These are phyloP conservation scores for Diploptera punctata DNA, from an alignment of 2,888 invertebrate genomes.

Conservation along the genomic window DNA sequence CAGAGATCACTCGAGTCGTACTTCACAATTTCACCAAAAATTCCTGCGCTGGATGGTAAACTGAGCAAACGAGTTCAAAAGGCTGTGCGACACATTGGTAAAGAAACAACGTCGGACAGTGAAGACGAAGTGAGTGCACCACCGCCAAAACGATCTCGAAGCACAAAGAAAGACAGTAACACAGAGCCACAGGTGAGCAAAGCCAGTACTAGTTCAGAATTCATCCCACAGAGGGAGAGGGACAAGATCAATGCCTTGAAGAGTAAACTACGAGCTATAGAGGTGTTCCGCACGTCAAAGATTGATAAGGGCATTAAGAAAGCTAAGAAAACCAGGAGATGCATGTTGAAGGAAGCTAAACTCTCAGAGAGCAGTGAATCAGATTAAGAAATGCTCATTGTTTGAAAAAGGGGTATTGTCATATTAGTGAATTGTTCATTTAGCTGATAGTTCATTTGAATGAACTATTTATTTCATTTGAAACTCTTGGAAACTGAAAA, in stretches of 20 bases:
- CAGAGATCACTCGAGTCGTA: constrained; percentile 77
- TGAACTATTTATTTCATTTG: too few relatives aligned
- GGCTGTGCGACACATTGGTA: constrained; percentile 73
- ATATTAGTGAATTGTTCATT: too few relatives aligned
- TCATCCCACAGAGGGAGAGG: constrained; percentile 77
- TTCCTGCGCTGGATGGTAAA: constrained; percentile 63
- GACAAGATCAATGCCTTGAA: constrained; percentile 68
- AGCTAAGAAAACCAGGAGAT: constrained; percentile 52
- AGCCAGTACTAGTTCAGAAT: constrained; percentile 52
- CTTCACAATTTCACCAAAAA: constrained; percentile 69
- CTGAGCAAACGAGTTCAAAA: constrained; percentile 84
- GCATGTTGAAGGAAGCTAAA: constrained; percentile 58
- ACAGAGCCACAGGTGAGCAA: background rate
- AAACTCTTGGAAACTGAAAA: too few relatives aligned
- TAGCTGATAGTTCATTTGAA: too few relatives aligned
- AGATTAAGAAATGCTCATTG: constrained; percentile 39
- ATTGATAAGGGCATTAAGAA: constrained; percentile 63
- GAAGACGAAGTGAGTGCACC: constrained; percentile 29
- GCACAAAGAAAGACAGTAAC: constrained; percentile 12
- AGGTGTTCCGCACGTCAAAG: constrained; percentile 72
- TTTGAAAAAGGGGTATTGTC: background rate
- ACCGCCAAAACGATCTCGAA: background rate
- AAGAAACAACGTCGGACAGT: constrained; percentile 44
- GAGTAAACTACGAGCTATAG: constrained; percentile 77
- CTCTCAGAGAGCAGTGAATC: constrained; percentile 71